phyloP scores from a whole-genome alignment of 1,140 invertebrate genomes.

The Polyergus mexicanus region DNA sequence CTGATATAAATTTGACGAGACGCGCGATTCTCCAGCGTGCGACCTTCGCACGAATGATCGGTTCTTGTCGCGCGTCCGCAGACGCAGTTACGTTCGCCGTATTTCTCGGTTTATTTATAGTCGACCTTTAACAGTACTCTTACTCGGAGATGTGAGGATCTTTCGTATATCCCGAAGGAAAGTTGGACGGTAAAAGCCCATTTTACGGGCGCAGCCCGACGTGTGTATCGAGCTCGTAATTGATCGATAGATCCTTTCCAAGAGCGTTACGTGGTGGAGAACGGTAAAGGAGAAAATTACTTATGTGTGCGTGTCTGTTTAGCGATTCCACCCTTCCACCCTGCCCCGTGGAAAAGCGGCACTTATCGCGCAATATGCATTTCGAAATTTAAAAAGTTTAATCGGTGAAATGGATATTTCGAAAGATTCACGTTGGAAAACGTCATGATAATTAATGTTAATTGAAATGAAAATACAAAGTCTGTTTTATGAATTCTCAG shows the following conservation, averaged over 20 bases:
- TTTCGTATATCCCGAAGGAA: slow-evolving; percentile 45
- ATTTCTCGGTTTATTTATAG: slow-evolving; percentile 53
- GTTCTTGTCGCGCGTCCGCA: not conserved
- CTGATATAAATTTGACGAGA: slow-evolving; percentile 11
- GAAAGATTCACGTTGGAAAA: not conserved
- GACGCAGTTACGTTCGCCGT: slow-evolving; percentile 7
- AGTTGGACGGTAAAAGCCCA: slow-evolving; percentile 48
- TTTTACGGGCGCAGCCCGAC: slow-evolving; percentile 41
- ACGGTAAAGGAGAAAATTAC: slow-evolving; percentile 40
- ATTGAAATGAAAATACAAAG: not conserved
- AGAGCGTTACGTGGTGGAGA: slow-evolving; percentile 19
- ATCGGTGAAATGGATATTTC: not conserved
- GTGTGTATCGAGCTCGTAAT: slow-evolving; percentile 35
- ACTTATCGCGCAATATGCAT: not conserved
- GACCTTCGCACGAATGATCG: slow-evolving; percentile 53
- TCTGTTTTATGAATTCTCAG: not conserved
- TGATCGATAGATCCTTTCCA: slow-evolving; percentile 49
- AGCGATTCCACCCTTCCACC: slow-evolving; percentile 5
- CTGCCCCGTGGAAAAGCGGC: not conserved
- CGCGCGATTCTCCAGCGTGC: slow-evolving; percentile 11
- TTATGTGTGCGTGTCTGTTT: not conserved
- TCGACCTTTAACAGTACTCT: slow-evolving; percentile 60
- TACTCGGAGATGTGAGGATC: slow-evolving; percentile 14
- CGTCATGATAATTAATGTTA: slow-evolving; percentile 15
- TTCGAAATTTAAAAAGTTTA: not conserved